These are phyloP conservation scores for Elachura formosa DNA, from an alignment of 2,113 vertebrate genomes.

Conservation along the genomic window DNA sequence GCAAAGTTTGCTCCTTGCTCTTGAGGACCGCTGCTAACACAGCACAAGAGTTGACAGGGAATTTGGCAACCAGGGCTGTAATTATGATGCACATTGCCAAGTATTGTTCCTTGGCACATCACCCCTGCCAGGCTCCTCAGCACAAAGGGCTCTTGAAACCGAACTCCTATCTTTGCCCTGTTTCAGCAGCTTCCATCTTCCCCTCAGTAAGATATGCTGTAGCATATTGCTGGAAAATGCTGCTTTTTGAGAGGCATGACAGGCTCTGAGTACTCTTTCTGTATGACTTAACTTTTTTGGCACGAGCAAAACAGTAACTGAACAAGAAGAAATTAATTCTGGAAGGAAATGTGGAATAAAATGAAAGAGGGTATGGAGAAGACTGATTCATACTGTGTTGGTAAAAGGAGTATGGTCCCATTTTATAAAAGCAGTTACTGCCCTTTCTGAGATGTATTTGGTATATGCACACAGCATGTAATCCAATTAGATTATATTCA, in stretches of 20 bases:
- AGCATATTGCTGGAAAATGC: neutral
- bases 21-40: neutral
- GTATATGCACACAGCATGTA: neutral
- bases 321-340: neutral
- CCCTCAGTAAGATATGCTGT: neutral
- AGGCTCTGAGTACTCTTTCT: neutral
- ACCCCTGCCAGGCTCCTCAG: neutral
- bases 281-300: neutral
- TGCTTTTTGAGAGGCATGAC: neutral
- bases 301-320: neutral
- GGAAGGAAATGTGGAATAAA: neutral
- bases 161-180: neutral
- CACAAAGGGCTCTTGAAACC: neutral
- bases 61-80: neutral
- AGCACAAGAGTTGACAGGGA: neutral
- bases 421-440: neutral
- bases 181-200: neutral
- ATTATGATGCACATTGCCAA: neutral
- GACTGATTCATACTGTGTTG: neutral
- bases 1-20: neutral
- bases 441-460: neutral
- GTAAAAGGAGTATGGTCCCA: neutral
- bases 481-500: neutral
- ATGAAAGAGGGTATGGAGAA: neutral
- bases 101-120: fast-evolving